phyloP scores from a whole-genome alignment of 2,888 invertebrate species.

The Apodemia hepburni region DNA sequence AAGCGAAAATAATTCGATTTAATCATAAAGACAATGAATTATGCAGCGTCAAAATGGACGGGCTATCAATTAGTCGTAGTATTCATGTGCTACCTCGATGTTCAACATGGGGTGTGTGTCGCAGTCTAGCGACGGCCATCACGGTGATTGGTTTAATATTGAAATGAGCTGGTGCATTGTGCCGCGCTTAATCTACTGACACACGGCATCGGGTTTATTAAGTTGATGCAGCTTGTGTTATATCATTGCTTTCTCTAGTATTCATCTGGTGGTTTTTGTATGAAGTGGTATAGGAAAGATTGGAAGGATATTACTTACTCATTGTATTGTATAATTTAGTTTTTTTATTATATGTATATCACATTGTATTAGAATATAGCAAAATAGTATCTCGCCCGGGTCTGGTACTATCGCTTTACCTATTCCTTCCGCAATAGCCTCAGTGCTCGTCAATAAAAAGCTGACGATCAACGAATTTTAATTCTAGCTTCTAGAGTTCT shows the following conservation, averaged over 20 bases:
- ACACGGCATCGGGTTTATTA: constrained; percentile 2
- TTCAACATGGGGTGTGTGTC: constrained; percentile 18
- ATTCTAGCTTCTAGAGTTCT: too few species aligned
- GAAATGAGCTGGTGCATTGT: constrained; percentile 21
- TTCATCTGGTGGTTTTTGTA: background rate
- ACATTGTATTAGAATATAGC: too few species aligned
- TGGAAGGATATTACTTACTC: too few species aligned
- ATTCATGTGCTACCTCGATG: constrained; percentile 22
- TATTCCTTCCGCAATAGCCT: too few species aligned
- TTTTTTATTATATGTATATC: too few species aligned
- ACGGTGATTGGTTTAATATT: constrained; percentile 63
- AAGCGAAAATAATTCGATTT: constrained; percentile 3
- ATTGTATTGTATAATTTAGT: too few species aligned
- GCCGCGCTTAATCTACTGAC: constrained; percentile 14
- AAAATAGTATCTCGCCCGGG: too few species aligned
- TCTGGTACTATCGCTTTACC: too few species aligned
- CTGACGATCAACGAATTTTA: too few species aligned
- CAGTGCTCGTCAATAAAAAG: too few species aligned
- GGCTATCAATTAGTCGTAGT: constrained; percentile 52
- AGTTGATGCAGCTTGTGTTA: constrained; percentile 3
- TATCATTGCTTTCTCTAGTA: background rate
- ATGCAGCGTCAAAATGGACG: constrained; percentile 44
- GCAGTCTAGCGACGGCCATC: constrained; percentile 43
- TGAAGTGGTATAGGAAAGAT: too few species aligned
- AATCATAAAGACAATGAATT: constrained; percentile 35